Conservation (phyloP, 2,888 invertebrate genomes). For the Cancer borealis region DNA sequence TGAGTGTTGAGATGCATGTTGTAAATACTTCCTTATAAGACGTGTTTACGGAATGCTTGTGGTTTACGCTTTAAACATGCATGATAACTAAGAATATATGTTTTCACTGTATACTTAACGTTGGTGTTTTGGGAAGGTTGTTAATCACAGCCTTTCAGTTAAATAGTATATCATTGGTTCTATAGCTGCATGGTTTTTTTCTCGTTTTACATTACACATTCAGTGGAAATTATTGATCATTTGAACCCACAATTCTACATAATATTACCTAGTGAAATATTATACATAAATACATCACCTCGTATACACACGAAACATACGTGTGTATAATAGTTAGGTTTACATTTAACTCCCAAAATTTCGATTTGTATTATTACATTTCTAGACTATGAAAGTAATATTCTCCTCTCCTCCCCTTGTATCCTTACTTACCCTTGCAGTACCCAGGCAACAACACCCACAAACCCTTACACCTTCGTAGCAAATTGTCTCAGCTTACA, state of each 20-base stretch:
- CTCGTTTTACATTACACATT: neutral
- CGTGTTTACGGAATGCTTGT: no score
- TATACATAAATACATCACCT: neutral
- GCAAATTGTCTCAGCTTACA: neutral
- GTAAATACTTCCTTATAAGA: no score
- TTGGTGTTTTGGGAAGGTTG: no score
- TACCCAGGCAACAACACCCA: neutral
- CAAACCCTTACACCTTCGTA: neutral
- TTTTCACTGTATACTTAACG: no score
- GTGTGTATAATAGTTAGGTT: neutral
- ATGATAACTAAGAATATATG: no score
- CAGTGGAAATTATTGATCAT: neutral
- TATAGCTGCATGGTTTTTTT: neutral
- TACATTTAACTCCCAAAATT: no score
- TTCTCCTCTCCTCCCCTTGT: neutral
- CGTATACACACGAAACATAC: neutral
- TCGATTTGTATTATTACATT: no score
- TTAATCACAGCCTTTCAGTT: neutral
- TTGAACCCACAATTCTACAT: neutral
- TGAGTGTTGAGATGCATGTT: no score
- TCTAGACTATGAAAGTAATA: neutral
- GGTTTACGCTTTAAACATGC: no score
- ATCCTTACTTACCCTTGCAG: neutral
- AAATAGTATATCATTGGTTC: neutral
- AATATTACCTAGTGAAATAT: neutral